phyloP scores from a whole-genome alignment of 2,113 vertebrate species.

The Phyllostomus discolor region DNA sequence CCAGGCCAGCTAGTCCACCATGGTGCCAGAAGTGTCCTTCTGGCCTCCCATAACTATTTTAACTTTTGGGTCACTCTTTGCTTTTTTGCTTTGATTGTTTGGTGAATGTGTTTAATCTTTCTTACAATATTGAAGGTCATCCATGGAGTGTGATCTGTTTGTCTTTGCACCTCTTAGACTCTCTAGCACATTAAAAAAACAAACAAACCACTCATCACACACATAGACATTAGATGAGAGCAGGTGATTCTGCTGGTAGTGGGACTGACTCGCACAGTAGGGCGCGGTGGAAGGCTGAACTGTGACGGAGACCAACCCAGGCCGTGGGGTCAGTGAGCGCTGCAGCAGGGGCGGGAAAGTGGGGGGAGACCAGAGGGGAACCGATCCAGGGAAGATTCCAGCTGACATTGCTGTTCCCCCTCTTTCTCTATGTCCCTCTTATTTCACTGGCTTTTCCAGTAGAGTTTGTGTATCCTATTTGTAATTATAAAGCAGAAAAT shows the following conservation, averaged over 20 bases:
- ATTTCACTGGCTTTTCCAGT: not conserved
- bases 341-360: not conserved
- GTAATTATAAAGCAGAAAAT: not conserved
- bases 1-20: not conserved
- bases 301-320: not conserved
- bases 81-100: not conserved
- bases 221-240: not conserved
- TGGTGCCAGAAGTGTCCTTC: not conserved
- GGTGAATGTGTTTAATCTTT: not conserved
- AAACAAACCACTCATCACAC: not conserved
- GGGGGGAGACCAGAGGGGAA: rapidly evolving
- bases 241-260: not conserved
- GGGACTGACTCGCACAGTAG: not conserved
- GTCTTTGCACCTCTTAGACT: not conserved
- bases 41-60: not conserved
- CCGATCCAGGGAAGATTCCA: not conserved
- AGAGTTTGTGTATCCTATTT: not conserved
- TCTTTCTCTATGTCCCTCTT: not conserved
- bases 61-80: not conserved
- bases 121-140: not conserved
- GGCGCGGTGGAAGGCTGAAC: not conserved
- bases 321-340: not conserved
- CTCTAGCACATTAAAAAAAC: not conserved
- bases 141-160: not conserved
- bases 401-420: rapidly evolving